Evolutionary conservation across 1,140 invertebrate genomes (phyloP), one percentile per base, ranked within the genome.

Genomic region (Eupristina koningsbergeri): DNA sequence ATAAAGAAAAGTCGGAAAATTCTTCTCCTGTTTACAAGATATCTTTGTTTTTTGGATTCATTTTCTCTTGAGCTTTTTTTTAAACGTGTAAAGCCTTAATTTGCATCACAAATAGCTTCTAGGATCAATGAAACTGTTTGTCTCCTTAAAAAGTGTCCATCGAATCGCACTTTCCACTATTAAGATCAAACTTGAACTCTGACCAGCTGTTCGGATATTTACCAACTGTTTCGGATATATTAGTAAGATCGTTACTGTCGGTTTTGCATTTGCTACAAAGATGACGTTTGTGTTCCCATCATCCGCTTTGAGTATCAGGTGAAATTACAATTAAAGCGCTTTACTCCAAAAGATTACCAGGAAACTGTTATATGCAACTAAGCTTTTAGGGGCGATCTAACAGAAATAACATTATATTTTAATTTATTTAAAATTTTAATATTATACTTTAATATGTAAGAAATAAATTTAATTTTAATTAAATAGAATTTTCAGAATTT

Each of bases 91-190:
- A 61, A 53, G 50, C 53, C n/a, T 15, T 50, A 39, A 31, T 75
- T 76, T 64, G 39, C 80, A 81, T 75, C 58, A 58, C 71, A 75
- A 81, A 75, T 75, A 41, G 73, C 45, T 80, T 73, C 73, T 50
- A 80, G 77, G 79, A 80, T 71, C 26, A 69, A 69, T 41, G 26
- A 39, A 26, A 63, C 29, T 11, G 74, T 17, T 15, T 7, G 17
- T n/a, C 36, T 19, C 41, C 41, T 50, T 34, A 58, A 39, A n/a
- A 34, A 61, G 31, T 63, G n/a, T 22, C 17, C 19, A 3, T 39
- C 50, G 64, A 58, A 58, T 71, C 47, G 26, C 71, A 80, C 29
- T 71, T 71, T 80, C 29, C 45, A 34, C 61, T 64, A 13, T n/a
- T 6, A 19, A 64, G 64, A 53, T 80, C 41, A 53, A 80, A 34